Percentiles rank a stretch among this genome's conserved stretches.
Conservation (phyloP, 1,140 invertebrate genomes). For the Brachionus paranguensis region DNA sequence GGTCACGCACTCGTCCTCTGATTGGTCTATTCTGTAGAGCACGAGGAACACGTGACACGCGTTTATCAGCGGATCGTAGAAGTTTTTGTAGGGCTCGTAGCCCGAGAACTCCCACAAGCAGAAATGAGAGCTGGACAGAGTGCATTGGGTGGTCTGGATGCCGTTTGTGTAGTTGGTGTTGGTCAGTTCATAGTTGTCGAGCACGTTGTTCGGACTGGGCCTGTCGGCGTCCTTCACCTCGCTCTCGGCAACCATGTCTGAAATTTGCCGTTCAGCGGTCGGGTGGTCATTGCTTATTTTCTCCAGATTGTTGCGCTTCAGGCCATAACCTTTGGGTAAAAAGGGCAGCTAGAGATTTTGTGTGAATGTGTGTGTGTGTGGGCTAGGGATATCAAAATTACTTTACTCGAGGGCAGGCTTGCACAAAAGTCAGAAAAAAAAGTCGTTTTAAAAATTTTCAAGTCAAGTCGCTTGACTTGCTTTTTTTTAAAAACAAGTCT, state of each 20-base stretch:
- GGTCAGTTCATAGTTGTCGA: slow-evolving; percentile 45
- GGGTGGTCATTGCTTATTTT: neutral
- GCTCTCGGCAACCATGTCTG: neutral
- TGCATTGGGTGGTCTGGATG: slow-evolving; percentile 64
- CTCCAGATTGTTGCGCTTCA: neutral
- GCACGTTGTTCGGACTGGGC: slow-evolving; percentile 42
- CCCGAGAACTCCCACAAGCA: slow-evolving; percentile 10
- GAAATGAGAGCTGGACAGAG: slow-evolving; percentile 50
- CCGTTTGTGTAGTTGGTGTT: slow-evolving; percentile 65
- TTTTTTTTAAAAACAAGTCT: too few species aligned
- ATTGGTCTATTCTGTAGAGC: slow-evolving; percentile 68
- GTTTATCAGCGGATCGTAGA: slow-evolving; percentile 72
- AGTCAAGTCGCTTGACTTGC: too few species aligned
- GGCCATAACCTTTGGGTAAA: neutral
- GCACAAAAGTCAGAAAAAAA: too few species aligned
- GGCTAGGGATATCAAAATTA: too few species aligned
- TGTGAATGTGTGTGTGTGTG: neutral
- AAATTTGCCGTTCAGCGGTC: slow-evolving; percentile 35
- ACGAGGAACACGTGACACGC: slow-evolving; percentile 66
- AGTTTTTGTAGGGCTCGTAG: slow-evolving; percentile 65
- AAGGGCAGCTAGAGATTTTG: neutral
- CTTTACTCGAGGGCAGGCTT: too few species aligned
- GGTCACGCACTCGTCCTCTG: slow-evolving; percentile 66
- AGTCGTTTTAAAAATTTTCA: too few species aligned
- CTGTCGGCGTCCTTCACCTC: neutral